These are phyloP conservation scores for Stichopus chloronotus DNA, from an alignment of 35 echinoderm and acorn worm species.

Conservation along the genomic window DNA sequence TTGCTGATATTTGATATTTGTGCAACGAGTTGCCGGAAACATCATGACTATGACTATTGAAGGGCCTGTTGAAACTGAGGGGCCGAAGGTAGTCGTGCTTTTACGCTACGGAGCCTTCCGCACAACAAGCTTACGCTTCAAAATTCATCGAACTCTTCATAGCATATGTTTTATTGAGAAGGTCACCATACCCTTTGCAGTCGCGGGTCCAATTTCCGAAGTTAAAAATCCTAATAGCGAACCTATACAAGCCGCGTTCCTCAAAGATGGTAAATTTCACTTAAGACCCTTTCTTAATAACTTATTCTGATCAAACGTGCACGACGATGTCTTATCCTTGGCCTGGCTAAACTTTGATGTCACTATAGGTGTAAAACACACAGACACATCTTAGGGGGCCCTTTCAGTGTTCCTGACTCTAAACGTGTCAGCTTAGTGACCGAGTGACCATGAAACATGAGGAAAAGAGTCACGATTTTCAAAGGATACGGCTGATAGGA, in stretches of 20 bases:
- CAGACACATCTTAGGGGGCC: conserved; percentile 1
- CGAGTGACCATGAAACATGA: neutral
- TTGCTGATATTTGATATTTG: no score
- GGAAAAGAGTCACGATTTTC: neutral
- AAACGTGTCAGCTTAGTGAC: conserved; percentile 9
- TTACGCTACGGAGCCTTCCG: no score
- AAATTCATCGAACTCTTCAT: no score
- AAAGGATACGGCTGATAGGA: neutral
- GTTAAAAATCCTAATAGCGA: no score
- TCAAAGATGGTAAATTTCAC: neutral
- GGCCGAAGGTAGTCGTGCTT: no score
- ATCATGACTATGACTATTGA: no score
- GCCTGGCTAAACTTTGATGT: neutral
- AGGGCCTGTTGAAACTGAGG: no score
- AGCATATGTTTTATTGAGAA: no score
- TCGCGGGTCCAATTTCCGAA: no score
- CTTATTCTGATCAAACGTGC: neutral
- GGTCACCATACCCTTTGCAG: no score
- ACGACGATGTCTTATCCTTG: neutral
- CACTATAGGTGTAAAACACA: neutral
- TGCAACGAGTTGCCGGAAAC: no score
- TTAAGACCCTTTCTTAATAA: neutral
- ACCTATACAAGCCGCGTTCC: neutral
- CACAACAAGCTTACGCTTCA: no score
- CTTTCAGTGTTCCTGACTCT: neutral